Conservation (phyloP, 2,113 vertebrate species). For the Laterallus jamaicensis region DNA sequence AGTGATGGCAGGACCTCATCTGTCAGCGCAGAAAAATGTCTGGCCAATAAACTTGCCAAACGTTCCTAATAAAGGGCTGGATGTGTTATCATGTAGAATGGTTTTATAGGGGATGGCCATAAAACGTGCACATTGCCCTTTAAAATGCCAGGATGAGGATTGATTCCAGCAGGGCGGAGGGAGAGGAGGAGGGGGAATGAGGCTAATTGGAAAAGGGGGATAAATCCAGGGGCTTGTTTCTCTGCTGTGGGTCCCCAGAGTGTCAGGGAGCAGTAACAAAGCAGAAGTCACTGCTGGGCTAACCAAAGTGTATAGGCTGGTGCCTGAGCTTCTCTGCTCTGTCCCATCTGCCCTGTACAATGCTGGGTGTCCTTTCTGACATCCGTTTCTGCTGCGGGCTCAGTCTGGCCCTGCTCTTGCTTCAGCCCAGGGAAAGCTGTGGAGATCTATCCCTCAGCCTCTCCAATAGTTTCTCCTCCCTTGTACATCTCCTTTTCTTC, state of each 20-base stretch:
- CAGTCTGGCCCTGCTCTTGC: neutral
- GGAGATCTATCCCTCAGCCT: neutral
- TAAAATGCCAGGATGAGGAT: conserved; percentile 67
- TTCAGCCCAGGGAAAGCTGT: neutral
- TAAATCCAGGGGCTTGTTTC: conserved; percentile 52
- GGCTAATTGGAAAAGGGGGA: conserved; percentile 57
- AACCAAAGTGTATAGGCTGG: neutral
- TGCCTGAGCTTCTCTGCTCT: neutral
- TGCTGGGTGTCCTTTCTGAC: neutral
- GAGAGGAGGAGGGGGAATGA: conserved; percentile 37
- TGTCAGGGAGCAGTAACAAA: neutral
- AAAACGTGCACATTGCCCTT: conserved; percentile 68
- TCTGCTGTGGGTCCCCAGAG: neutral
- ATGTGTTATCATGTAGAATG: conserved; percentile 68
- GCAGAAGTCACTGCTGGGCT: neutral
- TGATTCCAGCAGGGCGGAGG: conserved; percentile 27
- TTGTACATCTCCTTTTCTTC: neutral
- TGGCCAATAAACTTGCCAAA: conserved; percentile 70
- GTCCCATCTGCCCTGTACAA: neutral
- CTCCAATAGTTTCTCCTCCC: neutral
- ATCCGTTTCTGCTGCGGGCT: neutral
- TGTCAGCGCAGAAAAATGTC: conserved; percentile 55
- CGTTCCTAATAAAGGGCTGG: conserved; percentile 66
- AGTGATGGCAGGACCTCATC: conserved; percentile 63
- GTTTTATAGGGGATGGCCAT: conserved; percentile 63